Evolutionary conservation across 64 coral and sea anemone species (phyloP), one percentile per base, ranked within the genome.

Genomic region (Montipora capricornis): DNA sequence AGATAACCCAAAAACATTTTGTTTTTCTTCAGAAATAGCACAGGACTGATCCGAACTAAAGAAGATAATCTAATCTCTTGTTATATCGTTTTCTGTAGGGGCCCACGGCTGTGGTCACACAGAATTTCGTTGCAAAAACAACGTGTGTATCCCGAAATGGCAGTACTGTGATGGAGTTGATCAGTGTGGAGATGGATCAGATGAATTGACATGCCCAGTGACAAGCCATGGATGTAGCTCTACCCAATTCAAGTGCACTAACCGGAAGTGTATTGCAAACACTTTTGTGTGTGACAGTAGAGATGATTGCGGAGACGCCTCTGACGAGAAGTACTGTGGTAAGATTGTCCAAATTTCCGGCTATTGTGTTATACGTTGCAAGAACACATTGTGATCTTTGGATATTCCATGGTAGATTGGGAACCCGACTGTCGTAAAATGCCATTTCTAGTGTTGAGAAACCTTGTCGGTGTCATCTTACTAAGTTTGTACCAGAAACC

Each of bases 161-260:
- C 78, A 92, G 19, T 70, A 89, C 0, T 99, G 98, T 57, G 95
- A 99, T 80, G 90, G 92, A 8, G 26, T 55, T 0, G n/a, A 79
- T 51, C 46, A 99, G 20, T 96, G 95, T 84, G 44, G 14, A 13
- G 91, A 95, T 57, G 82, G 76, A 0, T 91, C 91, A 16, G 97
- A 98, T 61, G 97, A 98, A 83, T 74, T 29, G 11, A 14, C 74
- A 2, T 70, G 59, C 79, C 8, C 88, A 48, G 82, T 49, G 2
- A 50, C 20, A 29, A 50, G 46, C 6, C 20, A 49, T 22, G 88
- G 89, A 2, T 97, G 96, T 74, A 81, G 74, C 17, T 77, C 77
- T 29, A 92, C 76, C 47, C 96, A 97, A 83, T 97, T 97, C 79
- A 94, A 95, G 20, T 97, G 96, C 88, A 44, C 47, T 79, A 95